A percentile compares a stretch with the other conserved stretches of the same genome.
Evolutionary conservation across 2,797 vertebrate genomes (phyloP).

Genomic region (Nyctibius grandis): DNA sequence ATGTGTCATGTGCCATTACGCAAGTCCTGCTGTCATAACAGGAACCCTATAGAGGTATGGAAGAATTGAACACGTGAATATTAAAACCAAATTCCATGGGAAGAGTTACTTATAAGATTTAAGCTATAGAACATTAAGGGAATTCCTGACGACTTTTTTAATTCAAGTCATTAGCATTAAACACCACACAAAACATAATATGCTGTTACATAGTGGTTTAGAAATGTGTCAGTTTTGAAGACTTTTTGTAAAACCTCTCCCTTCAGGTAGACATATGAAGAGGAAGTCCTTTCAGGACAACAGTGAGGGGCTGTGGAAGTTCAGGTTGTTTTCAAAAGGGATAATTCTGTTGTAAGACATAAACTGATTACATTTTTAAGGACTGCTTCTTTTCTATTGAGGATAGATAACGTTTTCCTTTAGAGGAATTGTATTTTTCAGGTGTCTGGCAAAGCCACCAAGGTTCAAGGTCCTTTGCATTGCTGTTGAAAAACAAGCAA

Average conservation of each 20-base stretch:
- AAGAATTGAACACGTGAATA: not conserved
- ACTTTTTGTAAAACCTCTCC: not conserved
- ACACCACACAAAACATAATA: not conserved
- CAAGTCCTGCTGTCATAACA: not conserved
- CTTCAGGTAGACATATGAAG: not conserved
- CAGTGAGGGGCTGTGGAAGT: not conserved
- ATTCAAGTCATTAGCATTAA: not conserved
- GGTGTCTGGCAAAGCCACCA: not conserved
- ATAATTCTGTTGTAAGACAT: not conserved
- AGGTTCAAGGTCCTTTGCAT: not conserved
- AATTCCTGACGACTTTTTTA: not conserved
- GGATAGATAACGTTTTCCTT: not conserved
- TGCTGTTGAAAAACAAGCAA: not conserved
- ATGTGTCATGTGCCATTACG: accelerated
- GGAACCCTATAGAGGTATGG: not conserved
- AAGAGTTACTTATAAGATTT: not conserved
- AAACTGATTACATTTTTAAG: not conserved
- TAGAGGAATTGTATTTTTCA: not conserved
- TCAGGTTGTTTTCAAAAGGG: not conserved
- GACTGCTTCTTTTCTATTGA: not conserved
- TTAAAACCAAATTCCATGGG: not conserved
- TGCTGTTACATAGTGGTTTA: not conserved
- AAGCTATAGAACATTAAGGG: not conserved
- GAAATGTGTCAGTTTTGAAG: not conserved
- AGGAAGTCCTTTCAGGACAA: not conserved